Conservation (phyloP, 2,888 invertebrate species). For the Pyrochroa serraticornis region DNA sequence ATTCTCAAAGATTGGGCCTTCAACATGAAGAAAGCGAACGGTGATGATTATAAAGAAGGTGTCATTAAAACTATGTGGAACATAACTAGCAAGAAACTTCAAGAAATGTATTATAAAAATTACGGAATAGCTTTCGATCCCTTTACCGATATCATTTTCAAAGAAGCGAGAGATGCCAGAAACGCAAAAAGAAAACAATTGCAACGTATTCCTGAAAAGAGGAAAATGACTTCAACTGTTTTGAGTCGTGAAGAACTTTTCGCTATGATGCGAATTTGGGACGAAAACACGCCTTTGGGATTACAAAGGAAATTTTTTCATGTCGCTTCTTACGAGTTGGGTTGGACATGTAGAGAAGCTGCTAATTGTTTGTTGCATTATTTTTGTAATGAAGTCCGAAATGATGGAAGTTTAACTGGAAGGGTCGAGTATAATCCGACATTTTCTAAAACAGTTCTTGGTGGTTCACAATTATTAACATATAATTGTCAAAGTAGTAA, state of each 20-base stretch:
- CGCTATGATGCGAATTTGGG: not conserved
- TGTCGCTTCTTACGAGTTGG: not conserved
- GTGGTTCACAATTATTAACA: not conserved
- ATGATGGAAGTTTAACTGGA: not conserved
- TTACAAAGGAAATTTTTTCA: conserved; percentile 4
- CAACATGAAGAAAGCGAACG: conserved; percentile 11
- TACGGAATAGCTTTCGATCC: conserved; percentile 28
- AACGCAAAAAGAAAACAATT: conserved; percentile 23
- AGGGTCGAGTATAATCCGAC: conserved; percentile 1
- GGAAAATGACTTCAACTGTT: not conserved
- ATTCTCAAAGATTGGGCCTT: conserved; percentile 6
- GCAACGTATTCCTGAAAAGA: conserved; percentile 25
- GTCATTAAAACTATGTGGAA: conserved; percentile 28
- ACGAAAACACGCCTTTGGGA: not conserved
- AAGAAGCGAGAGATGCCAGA: conserved; percentile 28
- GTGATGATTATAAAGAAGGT: conserved; percentile 15
- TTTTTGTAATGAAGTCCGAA: not conserved
- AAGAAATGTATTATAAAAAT: conserved; percentile 32
- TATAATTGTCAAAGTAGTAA: not conserved
- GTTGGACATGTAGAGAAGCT: not conserved
- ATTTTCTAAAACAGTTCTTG: not conserved
- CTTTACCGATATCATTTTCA: conserved; percentile 27
- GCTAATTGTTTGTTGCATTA: not conserved
- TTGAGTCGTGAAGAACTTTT: too few species aligned
- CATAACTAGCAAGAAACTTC: conserved; percentile 28